These are phyloP conservation scores for Enteromius anoplus DNA, from an alignment of 2,797 vertebrate genomes.

Conservation along the genomic window DNA sequence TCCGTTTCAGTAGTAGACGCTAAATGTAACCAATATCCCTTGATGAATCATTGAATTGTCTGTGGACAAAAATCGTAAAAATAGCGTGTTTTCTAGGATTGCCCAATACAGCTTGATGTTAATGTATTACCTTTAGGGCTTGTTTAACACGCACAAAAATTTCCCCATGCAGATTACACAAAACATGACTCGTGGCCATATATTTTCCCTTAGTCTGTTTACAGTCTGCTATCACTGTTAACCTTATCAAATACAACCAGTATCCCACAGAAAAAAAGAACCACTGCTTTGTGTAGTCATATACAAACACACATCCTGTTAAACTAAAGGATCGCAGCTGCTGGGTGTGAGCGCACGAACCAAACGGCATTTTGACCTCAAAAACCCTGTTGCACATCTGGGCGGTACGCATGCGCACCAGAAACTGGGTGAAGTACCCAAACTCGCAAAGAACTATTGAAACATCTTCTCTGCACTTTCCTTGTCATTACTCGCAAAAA, in stretches of 20 bases:
- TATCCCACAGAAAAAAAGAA: neutral
- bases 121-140: neutral
- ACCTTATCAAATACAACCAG: neutral
- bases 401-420: constrained; percentile 63
- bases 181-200: constrained; percentile 37
- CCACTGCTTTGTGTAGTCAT: neutral
- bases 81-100: neutral
- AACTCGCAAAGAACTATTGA: constrained; percentile 19
- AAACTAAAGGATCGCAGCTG: constrained; percentile 11
- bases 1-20: neutral
- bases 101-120: neutral
- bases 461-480: neutral
- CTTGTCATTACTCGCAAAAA: neutral
- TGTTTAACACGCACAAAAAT: neutral
- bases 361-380: constrained; percentile 45
- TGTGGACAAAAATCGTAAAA: neutral
- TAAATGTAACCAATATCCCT: neutral
- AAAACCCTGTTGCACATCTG: constrained; percentile 61
- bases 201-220: neutral
- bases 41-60: neutral
- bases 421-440: neutral
- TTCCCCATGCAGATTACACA: neutral
- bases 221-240: neutral
- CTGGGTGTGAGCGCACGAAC: constrained; percentile 45
- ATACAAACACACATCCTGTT: constrained; percentile 15